phyloP scores from a whole-genome alignment of 1,140 invertebrate species.

The Drosophila pandora region DNA sequence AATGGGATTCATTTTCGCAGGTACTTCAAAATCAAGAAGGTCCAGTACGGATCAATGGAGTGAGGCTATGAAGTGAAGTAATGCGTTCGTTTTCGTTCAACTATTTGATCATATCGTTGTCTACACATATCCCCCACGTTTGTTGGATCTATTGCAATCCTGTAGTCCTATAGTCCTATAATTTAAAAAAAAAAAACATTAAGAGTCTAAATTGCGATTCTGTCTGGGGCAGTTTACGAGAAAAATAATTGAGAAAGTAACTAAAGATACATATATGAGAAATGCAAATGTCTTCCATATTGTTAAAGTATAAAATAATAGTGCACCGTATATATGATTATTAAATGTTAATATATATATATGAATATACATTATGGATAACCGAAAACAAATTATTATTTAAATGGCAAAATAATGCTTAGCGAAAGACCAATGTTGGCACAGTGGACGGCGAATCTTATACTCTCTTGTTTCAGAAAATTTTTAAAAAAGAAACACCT shows the following conservation, averaged over 20 bases:
- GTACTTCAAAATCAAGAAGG: slow-evolving; percentile 94
- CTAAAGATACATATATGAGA: slow-evolving; percentile 69
- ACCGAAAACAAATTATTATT: slow-evolving; percentile 39
- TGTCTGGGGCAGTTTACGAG: slow-evolving; percentile 42
- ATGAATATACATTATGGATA: slow-evolving; percentile 34
- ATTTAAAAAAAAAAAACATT: slow-evolving; percentile 41
- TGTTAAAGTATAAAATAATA: slow-evolving; percentile 73
- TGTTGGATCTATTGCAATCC: slow-evolving; percentile 56
- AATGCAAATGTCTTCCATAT: slow-evolving; percentile 82
- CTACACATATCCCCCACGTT: slow-evolving; percentile 57
- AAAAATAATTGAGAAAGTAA: slow-evolving; percentile 49
- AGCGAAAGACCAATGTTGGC: slow-evolving; percentile 35
- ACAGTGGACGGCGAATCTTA: slow-evolving; percentile 23
- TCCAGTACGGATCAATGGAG: slow-evolving; percentile 96
- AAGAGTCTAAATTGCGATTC: slow-evolving; percentile 27
- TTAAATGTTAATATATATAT: slow-evolving; percentile 56
- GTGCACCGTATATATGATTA: slow-evolving; percentile 50
- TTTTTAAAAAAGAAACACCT: slow-evolving; percentile 8
- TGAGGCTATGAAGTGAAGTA: slow-evolving; percentile 84
- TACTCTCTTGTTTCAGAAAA: slow-evolving; percentile 19
- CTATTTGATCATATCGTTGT: slow-evolving; percentile 58
- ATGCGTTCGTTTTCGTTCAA: slow-evolving; percentile 35
- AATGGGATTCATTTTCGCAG: slow-evolving; percentile 81
- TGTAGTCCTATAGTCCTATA: slow-evolving; percentile 51
- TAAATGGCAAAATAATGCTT: slow-evolving; percentile 34